A percentile compares a stretch with the other conserved stretches of the same genome.
Evolutionary conservation across 1,140 invertebrate species (phyloP).

Genomic region (Temnothorax curvispinosus): DNA sequence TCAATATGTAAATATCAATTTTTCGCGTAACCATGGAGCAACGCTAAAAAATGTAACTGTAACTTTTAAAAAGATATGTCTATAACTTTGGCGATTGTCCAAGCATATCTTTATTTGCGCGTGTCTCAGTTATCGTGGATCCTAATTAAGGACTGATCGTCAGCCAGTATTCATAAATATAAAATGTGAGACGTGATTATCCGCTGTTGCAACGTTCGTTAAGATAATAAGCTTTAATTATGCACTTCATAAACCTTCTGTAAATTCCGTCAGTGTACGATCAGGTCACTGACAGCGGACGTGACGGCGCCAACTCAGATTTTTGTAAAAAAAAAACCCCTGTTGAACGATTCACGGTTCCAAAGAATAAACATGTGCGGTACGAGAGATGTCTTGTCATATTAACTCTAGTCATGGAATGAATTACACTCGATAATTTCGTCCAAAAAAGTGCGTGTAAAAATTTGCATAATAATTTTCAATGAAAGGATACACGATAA

Average conservation of each 20-base stretch:
- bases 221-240: constrained; percentile 73
- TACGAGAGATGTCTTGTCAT: not conserved
- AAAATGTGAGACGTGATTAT: constrained; percentile 55
- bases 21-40: not conserved
- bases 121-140: constrained; percentile 21
- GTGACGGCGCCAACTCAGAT: not conserved
- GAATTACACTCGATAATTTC: not conserved
- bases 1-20: not conserved
- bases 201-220: constrained; percentile 57
- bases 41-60: not conserved
- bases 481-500: not conserved
- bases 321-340: constrained; percentile 1
- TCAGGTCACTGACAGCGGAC: constrained; percentile 2
- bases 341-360: not conserved
- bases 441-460: not conserved
- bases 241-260: constrained; percentile 64
- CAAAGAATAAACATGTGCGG: not conserved
- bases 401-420: not conserved
- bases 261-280: constrained; percentile 1
- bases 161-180: constrained; percentile 57
- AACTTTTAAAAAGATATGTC: not conserved
- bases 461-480: not conserved
- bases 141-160: constrained; percentile 55
- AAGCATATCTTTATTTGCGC: not conserved
- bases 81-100: not conserved